phyloP scores from a whole-genome alignment of 2,888 invertebrate genomes.

The Epicampocera succincta region DNA sequence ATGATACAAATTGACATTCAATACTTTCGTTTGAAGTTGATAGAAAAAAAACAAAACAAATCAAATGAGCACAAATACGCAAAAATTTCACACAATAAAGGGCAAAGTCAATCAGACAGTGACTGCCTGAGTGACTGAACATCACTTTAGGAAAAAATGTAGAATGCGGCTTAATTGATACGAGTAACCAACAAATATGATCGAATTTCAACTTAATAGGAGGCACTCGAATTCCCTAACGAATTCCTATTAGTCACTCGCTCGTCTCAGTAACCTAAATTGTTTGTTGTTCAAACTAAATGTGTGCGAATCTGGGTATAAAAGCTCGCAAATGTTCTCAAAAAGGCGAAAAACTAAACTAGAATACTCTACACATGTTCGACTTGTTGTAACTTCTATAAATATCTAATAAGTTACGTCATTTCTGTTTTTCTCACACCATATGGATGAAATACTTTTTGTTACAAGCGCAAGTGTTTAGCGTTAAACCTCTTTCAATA shows the following conservation, averaged over 20 bases:
- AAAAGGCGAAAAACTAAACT: constrained; percentile 36
- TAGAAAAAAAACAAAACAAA: constrained; percentile 4
- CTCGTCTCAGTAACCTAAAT: constrained; percentile 62
- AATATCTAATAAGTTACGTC: constrained; percentile 58
- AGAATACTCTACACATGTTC: not conserved
- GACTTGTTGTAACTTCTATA: constrained; percentile 49
- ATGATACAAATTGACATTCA: constrained; percentile 64
- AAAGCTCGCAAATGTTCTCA: not conserved
- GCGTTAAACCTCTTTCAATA: not conserved
- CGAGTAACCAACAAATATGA: constrained; percentile 31
- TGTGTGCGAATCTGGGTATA: not conserved
- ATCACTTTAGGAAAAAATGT: constrained; percentile 9
- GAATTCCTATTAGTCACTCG: constrained; percentile 37
- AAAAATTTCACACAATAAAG: not conserved
- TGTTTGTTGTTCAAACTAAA: constrained; percentile 2
- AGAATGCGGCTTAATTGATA: constrained; percentile 18
- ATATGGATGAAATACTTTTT: constrained; percentile 15
- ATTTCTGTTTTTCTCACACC: constrained; percentile 14
- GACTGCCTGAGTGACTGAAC: constrained; percentile 29
- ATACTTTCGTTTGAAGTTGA: constrained; percentile 53
- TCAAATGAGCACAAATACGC: not conserved
- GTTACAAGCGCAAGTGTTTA: not conserved
- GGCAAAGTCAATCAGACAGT: not conserved
- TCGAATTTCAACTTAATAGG: constrained; percentile 53
- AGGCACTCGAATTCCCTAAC: constrained; percentile 17